phyloP scores from a whole-genome alignment of 1,140 invertebrate species.

The Neelides sp. region DNA sequence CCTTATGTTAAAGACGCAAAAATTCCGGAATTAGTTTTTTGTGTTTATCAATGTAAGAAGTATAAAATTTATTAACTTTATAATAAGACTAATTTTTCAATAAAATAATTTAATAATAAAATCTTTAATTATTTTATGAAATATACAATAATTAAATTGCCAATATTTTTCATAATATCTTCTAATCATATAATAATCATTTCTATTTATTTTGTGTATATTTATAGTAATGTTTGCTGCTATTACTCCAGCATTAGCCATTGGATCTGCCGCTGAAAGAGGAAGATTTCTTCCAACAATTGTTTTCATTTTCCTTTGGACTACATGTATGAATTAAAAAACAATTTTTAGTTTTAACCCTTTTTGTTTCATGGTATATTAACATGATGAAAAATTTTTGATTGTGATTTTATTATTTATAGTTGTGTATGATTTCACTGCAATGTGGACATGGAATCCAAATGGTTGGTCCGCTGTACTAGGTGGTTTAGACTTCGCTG shows the following conservation, averaged over 20 bases:
- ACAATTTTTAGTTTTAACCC: slow-evolving; percentile 27
- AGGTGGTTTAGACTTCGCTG: slow-evolving; percentile 29
- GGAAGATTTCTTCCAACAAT: slow-evolving; percentile 27
- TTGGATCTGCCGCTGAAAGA: slow-evolving; percentile 27
- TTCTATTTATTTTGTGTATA: slow-evolving; percentile 1
- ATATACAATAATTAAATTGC: too few species aligned
- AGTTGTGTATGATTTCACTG: slow-evolving; percentile 7
- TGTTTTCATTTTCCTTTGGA: slow-evolving; percentile 29
- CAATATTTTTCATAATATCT: too few species aligned
- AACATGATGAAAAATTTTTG: too few species aligned
- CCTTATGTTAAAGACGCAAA: background rate
- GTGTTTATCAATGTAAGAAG: too few species aligned
- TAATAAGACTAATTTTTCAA: too few species aligned
- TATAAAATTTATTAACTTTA: too few species aligned
- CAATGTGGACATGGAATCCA: slow-evolving; percentile 16
- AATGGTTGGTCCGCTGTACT: slow-evolving; percentile 21
- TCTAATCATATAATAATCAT: background rate
- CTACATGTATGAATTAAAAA: too few species aligned
- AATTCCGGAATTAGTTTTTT: slow-evolving; percentile 3
- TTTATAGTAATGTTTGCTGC: slow-evolving; percentile 26
- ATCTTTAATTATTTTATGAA: too few species aligned
- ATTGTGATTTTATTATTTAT: background rate
- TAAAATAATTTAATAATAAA: too few species aligned
- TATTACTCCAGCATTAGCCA: slow-evolving; percentile 28
- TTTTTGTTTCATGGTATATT: slow-evolving; percentile 23